A percentile compares a stretch with the other conserved stretches of the same genome.
phyloP scores from a whole-genome alignment of 2,113 vertebrate genomes.

The Excalfactoria chinensis region DNA sequence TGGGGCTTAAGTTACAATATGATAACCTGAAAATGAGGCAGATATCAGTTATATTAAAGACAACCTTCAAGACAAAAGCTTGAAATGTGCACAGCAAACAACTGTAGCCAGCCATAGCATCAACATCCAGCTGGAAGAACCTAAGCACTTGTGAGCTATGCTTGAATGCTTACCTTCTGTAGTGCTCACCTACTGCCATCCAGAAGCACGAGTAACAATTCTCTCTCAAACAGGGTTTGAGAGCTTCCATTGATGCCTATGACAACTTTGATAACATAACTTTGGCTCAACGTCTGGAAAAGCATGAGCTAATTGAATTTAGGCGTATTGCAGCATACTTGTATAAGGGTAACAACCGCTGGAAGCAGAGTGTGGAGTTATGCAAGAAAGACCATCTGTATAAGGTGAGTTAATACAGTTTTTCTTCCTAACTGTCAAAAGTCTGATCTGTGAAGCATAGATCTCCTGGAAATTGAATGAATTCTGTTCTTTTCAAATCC shows the following conservation, averaged over 20 bases:
- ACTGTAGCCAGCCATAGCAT: background rate
- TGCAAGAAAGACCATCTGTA: slow-evolving; percentile 93
- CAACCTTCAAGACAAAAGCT: background rate
- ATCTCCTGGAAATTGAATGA: background rate
- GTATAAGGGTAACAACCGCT: slow-evolving; percentile 90
- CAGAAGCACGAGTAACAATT: background rate
- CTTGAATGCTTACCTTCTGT: background rate
- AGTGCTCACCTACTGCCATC: background rate
- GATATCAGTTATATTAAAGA: background rate
- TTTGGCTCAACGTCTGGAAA: slow-evolving; percentile 89
- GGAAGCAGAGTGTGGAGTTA: slow-evolving; percentile 93
- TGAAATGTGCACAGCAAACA: background rate
- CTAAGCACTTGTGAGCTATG: background rate
- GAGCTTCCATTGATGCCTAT: slow-evolving; percentile 90
- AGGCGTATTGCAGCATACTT: slow-evolving; percentile 89
- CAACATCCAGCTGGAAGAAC: background rate
- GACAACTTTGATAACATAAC: slow-evolving; percentile 91
- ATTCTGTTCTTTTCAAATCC: background rate
- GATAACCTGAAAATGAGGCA: background rate
- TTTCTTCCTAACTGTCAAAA: background rate
- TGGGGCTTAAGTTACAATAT: background rate
- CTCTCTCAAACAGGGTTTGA: slow-evolving; percentile 81
- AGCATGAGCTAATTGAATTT: slow-evolving; percentile 91
- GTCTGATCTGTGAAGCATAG: background rate
- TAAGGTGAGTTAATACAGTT: slow-evolving; percentile 78